Evolutionary conservation across 2,113 vertebrate species (phyloP), one percentile per base, ranked within the genome.

Genomic region (Climacteris rufus): DNA sequence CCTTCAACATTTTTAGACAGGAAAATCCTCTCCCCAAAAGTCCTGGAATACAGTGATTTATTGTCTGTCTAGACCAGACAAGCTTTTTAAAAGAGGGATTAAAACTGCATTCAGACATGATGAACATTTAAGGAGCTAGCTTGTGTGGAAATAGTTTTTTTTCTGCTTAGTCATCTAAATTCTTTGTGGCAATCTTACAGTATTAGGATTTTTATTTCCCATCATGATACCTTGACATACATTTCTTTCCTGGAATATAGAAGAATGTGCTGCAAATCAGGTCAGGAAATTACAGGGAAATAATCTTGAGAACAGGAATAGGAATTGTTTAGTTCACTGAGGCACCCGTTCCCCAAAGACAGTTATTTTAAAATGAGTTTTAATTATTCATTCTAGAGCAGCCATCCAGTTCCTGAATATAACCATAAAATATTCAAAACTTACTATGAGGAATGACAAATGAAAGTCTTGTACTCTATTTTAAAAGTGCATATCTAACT

Each of bases 311-410:
- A 96, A 81, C 47, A 75, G 37, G 42, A 94, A 78, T 68, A 85
- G 80, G 88, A 83, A 82, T 92, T 91, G 74, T 94, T 95, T 92
- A 84, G 81, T 90, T 95, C 83, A 88, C 49, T 45, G 75, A 93
- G 88, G 90, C 85, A 91, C 86, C 75, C 72, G 91, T 89, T 96
- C 91, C 78, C 81, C 44, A 84, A 63, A 96, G 93, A 89, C 18
- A 70, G 84, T 77, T 96, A 91, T 94, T 93, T 94, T 91, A 63
- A 94, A 95, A 94, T 69, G 18, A 79, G 37, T 63, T 96, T 96
- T 87, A 96, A 94, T 97, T 95, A 94, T 97, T 96, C 68, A 95
- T 96, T 83, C 66, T 65, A 68, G 93, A 78, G 57, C 44, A 93
- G 83, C 47, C 57, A 78, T 87, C 44, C 61, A 61, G 66, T 91